Base-by-base conservation (phyloP, 2,888 invertebrate species). In the Furcula furcula region DNA sequence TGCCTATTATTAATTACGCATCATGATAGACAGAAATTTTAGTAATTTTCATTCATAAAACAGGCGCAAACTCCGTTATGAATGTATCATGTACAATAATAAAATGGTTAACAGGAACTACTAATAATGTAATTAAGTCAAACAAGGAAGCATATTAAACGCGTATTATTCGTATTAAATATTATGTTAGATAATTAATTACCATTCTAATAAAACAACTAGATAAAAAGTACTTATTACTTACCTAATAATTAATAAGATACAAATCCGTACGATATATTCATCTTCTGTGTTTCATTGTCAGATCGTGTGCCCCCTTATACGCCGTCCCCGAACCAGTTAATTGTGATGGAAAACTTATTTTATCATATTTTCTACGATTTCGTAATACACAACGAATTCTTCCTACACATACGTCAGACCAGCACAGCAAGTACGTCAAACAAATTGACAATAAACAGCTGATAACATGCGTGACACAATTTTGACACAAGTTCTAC, bases 311-410 rank as follows among this genome's bases (percentile, higher is more conserved):
- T 34, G 42, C 49, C 38, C 48, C 36, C 59, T 62, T 44, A 34
- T 58, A 56, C 5, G 26, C 14, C 2, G 34, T n/a, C 9, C n/a
- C 30, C 31, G 46, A 34, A 43, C 46, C 51, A 55, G 53, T 46
- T 55, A 51, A 56, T 56, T 40, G 34, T 40, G 31, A 48, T 35
- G 46, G 62, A 60, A 67, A 60, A 62, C 42, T 48, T 56, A 47
- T 54, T 38, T 55, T 52, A 51, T 58, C 51, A 40, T 61, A 52
- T 49, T 63, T 53, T 37, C 38, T 40, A 34, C 23, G 48, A 67
- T 81, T 79, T 82, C 80, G 79, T 81, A 81, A 79, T 53, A 53
- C 30, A 41, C 7, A 7, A 20, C 34, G 34, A 54, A 55, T 16
- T 55, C 45, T 45, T 45, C 38, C 30, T 36, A 34, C 35, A 13